Evolutionary conservation across 2,797 vertebrate genomes (phyloP).

Genomic region (Gallirallus australis): DNA sequence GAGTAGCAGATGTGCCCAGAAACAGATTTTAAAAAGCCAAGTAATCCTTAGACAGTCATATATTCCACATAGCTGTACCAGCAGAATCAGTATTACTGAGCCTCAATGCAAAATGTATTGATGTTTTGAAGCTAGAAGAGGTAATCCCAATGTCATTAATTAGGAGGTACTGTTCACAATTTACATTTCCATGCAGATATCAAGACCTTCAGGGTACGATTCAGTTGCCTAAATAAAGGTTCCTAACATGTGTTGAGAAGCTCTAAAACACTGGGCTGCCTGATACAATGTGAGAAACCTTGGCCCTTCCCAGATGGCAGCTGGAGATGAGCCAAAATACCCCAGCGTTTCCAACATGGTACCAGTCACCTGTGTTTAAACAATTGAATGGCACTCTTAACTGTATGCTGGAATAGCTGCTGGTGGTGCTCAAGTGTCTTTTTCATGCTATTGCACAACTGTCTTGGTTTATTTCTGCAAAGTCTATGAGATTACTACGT

Average conservation of each 20-base stretch:
- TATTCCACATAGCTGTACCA: background rate
- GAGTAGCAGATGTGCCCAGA: background rate
- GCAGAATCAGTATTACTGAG: background rate
- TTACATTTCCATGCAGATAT: background rate
- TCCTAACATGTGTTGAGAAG: background rate
- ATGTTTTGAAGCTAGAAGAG: background rate
- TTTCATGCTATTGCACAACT: background rate
- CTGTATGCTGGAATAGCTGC: rapidly evolving
- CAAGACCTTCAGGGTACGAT: background rate
- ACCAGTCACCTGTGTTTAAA: background rate
- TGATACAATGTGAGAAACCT: background rate
- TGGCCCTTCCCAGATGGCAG: background rate
- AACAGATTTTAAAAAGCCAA: background rate
- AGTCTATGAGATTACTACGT: background rate
- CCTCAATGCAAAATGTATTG: background rate
- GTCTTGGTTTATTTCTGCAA: background rate
- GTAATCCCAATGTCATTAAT: background rate
- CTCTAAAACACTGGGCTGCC: background rate
- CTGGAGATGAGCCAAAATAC: background rate
- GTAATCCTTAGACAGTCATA: background rate
- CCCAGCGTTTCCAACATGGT: background rate
- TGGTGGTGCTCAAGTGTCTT: background rate
- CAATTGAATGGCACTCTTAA: background rate
- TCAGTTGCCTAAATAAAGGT: background rate
- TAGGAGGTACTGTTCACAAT: background rate